These are phyloP conservation scores for Spodoptera littoralis DNA, from an alignment of 2,888 invertebrate species.

Conservation along the genomic window DNA sequence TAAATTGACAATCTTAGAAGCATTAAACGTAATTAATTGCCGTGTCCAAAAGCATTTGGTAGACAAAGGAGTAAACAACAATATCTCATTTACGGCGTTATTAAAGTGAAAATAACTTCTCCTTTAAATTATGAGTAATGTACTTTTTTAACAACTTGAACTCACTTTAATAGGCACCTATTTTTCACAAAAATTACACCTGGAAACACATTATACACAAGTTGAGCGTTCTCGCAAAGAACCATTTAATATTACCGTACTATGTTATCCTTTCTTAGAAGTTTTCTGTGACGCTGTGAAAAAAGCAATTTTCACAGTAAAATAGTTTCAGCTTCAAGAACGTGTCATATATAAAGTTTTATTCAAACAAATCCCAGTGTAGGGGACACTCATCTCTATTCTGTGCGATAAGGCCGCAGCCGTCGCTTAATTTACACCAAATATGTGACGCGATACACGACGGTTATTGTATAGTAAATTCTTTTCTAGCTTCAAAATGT, in stretches of 20 bases:
- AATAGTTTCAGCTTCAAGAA: constrained; percentile 53
- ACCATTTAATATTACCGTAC: constrained; percentile 60
- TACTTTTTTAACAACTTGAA: constrained; percentile 45
- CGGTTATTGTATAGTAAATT: constrained; percentile 46
- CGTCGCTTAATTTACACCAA: constrained; percentile 75
- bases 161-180: constrained; percentile 51
- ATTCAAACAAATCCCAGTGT: constrained; percentile 64
- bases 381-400: constrained; percentile 71
- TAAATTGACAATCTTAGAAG: constrained; percentile 9
- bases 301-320: constrained; percentile 61
- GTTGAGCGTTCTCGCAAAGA: constrained; percentile 46
- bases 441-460: constrained; percentile 64
- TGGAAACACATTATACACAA: constrained; percentile 60
- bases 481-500: constrained; percentile 38
- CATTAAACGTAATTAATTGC: constrained; percentile 10
- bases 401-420: constrained; percentile 64
- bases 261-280: constrained; percentile 53
- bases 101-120: constrained; percentile 41
- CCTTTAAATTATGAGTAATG: constrained; percentile 53
- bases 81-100: constrained; percentile 26
- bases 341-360: constrained; percentile 60
- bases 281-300: constrained; percentile 56
- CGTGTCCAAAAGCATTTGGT: background rate
- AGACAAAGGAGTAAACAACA: constrained; percentile 22
- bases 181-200: constrained; percentile 60